Conservation (phyloP, 2,113 vertebrate species). For the Nipponia nippon region DNA sequence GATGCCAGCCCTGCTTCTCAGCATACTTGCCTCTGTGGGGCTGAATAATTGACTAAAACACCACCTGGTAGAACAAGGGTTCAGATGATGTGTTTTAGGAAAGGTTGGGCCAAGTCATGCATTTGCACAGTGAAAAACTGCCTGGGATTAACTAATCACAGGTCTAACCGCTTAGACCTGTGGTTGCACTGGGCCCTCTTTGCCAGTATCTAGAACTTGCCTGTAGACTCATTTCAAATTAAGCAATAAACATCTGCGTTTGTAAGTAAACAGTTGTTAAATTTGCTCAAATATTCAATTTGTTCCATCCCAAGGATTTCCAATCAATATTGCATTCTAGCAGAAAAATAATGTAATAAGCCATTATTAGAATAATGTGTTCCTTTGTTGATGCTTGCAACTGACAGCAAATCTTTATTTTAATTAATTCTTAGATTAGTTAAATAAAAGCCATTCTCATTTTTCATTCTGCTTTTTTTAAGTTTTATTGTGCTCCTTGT, state of each 20-base stretch:
- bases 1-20: not conserved
- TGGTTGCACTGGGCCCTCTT: accelerated
- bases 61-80: accelerated
- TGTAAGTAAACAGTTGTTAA: slow-evolving; percentile 15
- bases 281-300: slow-evolving; percentile 52
- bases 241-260: not conserved
- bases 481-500: not conserved
- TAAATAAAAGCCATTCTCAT: not conserved
- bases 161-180: not conserved
- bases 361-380: slow-evolving; percentile 49
- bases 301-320: slow-evolving; percentile 49
- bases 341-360: slow-evolving; percentile 40
- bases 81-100: accelerated
- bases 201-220: not conserved
- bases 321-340: slow-evolving; percentile 61
- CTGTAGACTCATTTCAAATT: not conserved
- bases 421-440: slow-evolving; percentile 47
- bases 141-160: accelerated
- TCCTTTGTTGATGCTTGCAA: not conserved
- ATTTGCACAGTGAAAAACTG: not conserved
- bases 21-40: accelerated
- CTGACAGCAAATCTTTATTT: slow-evolving; percentile 52
- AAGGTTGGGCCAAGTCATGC: accelerated
- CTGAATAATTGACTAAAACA: accelerated
- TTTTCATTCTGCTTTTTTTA: not conserved